phyloP scores from a whole-genome alignment of 2,113 vertebrate genomes.

The Otocyon megalotis region DNA sequence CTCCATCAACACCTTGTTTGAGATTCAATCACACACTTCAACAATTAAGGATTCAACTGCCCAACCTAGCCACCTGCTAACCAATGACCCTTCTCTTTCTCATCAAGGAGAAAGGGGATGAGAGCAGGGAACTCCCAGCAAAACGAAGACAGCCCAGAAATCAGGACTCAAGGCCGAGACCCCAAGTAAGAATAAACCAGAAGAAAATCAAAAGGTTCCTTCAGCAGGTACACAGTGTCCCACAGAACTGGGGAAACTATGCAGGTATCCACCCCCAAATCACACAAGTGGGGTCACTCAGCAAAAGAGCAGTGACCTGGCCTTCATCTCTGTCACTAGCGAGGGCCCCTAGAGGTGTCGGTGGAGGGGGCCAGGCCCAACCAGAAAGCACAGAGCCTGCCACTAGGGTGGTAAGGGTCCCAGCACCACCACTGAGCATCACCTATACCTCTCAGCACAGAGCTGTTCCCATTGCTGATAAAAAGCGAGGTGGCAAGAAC shows the following conservation, averaged over 20 bases:
- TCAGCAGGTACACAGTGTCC: background rate
- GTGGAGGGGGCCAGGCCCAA: background rate
- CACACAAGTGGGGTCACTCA: background rate
- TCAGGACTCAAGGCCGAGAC: background rate
- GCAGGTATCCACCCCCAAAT: background rate
- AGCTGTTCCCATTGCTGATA: background rate
- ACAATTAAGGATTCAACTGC: background rate
- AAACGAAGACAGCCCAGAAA: background rate
- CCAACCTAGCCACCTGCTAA: background rate
- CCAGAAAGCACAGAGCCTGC: background rate
- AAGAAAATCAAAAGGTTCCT: background rate
- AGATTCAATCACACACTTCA: background rate
- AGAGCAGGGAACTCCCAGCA: background rate
- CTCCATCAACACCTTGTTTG: background rate
- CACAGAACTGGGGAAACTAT: background rate
- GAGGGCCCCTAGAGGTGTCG: background rate
- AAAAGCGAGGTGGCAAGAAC: background rate
- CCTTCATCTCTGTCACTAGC: background rate
- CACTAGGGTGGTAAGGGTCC: background rate
- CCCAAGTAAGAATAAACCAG: background rate
- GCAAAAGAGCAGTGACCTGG: background rate
- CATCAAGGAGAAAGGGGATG: background rate
- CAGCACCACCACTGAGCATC: background rate
- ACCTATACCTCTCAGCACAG: background rate
- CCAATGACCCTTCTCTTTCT: background rate